Percentiles rank a stretch among this genome's conserved stretches.
Evolutionary conservation across 2,113 vertebrate genomes (phyloP).

Genomic region (Microcebus lehilahytsara): DNA sequence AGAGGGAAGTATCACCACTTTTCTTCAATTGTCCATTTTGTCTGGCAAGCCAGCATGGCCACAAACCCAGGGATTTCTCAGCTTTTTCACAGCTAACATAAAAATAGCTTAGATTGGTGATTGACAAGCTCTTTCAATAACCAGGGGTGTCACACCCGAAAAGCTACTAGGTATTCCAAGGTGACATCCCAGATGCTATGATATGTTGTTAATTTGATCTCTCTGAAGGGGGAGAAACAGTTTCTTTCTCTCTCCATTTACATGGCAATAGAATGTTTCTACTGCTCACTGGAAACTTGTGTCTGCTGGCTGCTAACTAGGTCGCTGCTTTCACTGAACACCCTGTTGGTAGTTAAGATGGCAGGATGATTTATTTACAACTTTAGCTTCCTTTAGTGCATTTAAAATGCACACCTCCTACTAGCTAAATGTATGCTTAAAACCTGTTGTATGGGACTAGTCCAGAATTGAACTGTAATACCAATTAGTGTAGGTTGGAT

Average conservation of each 20-base stretch:
- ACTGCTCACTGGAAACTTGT: neutral
- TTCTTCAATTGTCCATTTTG: neutral
- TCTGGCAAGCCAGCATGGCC: neutral
- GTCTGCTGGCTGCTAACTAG: conserved; percentile 30
- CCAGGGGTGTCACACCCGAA: neutral
- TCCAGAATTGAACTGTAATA: conserved; percentile 55
- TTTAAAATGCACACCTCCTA: conserved; percentile 40
- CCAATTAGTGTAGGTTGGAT: conserved; percentile 74
- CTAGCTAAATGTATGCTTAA: neutral
- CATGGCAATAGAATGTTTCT: neutral
- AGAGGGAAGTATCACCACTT: neutral
- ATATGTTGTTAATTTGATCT: conserved; percentile 2
- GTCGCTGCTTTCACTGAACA: conserved; percentile 20
- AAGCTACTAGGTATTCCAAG: neutral
- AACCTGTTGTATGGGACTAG: conserved; percentile 42
- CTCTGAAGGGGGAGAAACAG: neutral
- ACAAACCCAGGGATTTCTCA: neutral
- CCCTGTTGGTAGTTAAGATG: neutral
- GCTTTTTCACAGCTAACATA: neutral
- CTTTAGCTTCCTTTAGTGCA: conserved; percentile 46
- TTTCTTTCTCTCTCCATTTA: neutral
- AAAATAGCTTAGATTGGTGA: neutral
- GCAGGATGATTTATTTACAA: conserved; percentile 20
- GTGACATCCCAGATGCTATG: neutral
- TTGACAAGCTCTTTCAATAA: neutral